A percentile compares a stretch with the other conserved stretches of the same genome.
These are phyloP conservation scores for Eclectus roratus DNA, from an alignment of 2,113 vertebrate genomes.

Conservation along the genomic window DNA sequence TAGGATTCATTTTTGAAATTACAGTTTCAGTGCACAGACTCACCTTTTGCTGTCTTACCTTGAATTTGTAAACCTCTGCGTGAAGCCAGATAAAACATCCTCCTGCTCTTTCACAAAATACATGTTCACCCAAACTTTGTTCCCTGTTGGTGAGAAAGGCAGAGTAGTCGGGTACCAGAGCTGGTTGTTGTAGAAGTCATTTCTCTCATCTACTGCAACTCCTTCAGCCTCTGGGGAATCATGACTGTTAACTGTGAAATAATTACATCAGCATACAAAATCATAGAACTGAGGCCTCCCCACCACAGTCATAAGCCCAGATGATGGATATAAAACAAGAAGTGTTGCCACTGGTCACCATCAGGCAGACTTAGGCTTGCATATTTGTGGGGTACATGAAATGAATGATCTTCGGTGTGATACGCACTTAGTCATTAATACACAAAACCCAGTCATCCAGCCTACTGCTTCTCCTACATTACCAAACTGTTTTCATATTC, in stretches of 20 bases:
- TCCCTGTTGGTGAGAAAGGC: neutral
- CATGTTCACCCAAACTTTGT: neutral
- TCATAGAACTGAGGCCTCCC: neutral
- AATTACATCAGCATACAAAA: neutral
- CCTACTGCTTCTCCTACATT: neutral
- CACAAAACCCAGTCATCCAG: neutral
- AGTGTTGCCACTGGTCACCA: neutral
- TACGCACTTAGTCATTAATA: slow-evolving; percentile 1
- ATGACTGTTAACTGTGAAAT: neutral
- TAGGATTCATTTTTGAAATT: neutral
- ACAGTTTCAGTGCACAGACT: neutral
- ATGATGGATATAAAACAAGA: slow-evolving; percentile 6
- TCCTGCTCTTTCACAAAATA: neutral
- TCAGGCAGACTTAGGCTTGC: neutral
- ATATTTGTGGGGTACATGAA: neutral
- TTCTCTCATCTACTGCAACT: neutral
- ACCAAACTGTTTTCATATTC: neutral
- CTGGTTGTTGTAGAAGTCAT: neutral
- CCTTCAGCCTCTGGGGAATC: neutral
- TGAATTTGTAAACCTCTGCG: neutral
- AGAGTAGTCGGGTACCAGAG: neutral
- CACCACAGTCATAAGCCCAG: neutral
- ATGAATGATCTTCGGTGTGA: neutral
- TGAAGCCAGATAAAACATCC: neutral
- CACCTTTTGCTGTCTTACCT: neutral